These are phyloP conservation scores for Apostichopus leukothele DNA, from an alignment of 53 echinoderm and acorn worm species.

Conservation along the genomic window DNA sequence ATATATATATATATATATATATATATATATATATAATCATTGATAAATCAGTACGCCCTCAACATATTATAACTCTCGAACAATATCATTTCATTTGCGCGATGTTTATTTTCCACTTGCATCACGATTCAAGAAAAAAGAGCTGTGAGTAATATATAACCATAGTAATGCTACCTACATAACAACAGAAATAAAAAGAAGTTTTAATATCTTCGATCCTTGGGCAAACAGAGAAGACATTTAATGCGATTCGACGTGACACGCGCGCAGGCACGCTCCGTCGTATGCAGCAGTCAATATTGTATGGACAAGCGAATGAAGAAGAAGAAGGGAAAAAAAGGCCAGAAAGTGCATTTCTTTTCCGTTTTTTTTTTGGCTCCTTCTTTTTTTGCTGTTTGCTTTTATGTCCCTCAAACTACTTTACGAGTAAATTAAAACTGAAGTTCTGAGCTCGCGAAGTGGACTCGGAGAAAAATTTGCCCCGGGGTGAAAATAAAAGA, in stretches of 20 bases:
- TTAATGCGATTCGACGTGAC: conserved; percentile 28
- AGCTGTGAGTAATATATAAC: neutral
- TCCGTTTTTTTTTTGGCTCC: neutral
- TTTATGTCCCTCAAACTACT: conserved; percentile 7
- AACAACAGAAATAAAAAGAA: neutral
- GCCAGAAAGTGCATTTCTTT: conserved; percentile 32
- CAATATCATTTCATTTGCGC: neutral
- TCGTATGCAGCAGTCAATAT: conserved; percentile 20
- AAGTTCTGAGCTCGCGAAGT: conserved; percentile 4
- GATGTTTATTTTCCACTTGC: neutral
- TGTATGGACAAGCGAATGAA: conserved; percentile 10
- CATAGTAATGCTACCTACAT: neutral
- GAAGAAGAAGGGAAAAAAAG: neutral
- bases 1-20: neutral
- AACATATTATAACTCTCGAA: neutral
- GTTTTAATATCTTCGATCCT: conserved; percentile 21
- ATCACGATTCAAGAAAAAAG: neutral
- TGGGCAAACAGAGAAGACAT: conserved; percentile 14
- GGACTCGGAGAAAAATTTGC: conserved; percentile 3
- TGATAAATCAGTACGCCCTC: neutral
- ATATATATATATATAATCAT: neutral
- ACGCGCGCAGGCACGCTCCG: conserved; percentile 31
- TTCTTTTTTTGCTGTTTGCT: neutral
- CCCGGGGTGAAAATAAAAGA: conserved; percentile 22
- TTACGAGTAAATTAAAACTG: conserved; percentile 32